Conservation (phyloP, 2,888 invertebrate genomes). For the Hyposoter dolosus region DNA sequence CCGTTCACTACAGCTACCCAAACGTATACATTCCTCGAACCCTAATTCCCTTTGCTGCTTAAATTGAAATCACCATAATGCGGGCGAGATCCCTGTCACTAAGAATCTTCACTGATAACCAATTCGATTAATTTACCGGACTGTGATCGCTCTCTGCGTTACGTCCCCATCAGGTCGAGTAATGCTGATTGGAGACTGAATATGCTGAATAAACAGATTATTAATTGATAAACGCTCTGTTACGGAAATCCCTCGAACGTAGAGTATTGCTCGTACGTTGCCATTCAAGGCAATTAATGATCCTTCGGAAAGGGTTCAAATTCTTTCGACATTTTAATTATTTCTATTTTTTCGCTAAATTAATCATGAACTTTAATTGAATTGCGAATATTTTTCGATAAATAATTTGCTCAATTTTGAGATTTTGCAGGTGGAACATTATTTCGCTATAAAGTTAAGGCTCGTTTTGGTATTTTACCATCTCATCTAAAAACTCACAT, state of each 20-base stretch:
- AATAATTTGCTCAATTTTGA: neutral
- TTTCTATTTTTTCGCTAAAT: neutral
- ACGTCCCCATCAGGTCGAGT: constrained; percentile 1
- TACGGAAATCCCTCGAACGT: neutral
- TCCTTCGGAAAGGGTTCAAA: neutral
- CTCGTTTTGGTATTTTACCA: neutral
- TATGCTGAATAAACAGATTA: constrained; percentile 9
- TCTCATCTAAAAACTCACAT: neutral
- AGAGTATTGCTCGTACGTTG: neutral
- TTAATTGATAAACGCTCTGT: neutral
- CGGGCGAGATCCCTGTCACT: constrained; percentile 34
- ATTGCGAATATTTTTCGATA: neutral
- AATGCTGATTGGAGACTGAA: constrained; percentile 4
- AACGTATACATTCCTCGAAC: neutral
- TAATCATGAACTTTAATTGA: neutral
- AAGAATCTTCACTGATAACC: constrained; percentile 58
- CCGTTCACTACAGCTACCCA: neutral
- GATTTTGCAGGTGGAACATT: neutral
- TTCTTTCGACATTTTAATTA: neutral
- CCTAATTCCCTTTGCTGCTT: neutral
- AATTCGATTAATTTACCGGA: constrained; percentile 62
- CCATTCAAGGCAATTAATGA: neutral
- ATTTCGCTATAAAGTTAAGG: neutral
- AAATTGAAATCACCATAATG: neutral
- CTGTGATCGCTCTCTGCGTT: constrained; percentile 33